Evolutionary conservation across 1,140 invertebrate species (phyloP), one percentile per base, ranked within the genome.

Genomic region (Apis cerana): DNA sequence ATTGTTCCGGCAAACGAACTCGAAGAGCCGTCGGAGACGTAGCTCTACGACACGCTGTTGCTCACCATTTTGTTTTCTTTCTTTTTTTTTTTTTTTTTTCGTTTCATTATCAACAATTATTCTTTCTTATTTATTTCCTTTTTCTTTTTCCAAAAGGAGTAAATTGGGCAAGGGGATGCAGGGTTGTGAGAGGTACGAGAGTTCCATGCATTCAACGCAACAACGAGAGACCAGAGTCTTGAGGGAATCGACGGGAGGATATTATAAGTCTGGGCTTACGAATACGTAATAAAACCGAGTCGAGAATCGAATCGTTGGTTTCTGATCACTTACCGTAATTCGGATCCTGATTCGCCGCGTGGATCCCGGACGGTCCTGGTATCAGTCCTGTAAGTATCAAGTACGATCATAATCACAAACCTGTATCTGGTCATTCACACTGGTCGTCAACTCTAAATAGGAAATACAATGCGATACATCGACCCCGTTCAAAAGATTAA

Each of bases 321-420:
- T 85, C 59, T 52, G 52, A 62, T 85, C 78, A 97, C 97, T 97
- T 94, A 97, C 97, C 97, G 92, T 97, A 97, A 94, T 96, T 97
- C 93, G 94, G 93, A 90, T 95, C 97, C 96, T 94, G 96, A 92
- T 93, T 94, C 85, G 92, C 95, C 94, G 92, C 95, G 82, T 96
- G 96, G 89, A 98, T 96, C 86, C 97, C 97, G 50, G 97, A 98
- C 19, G 97, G 97, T 91, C 97, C 97, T 77, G 97, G 97, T 92
- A 98, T 95, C 77, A 97, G 94, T 87, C 96, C 96, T 91, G 95
- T 92, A 90, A 92, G 89, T 93, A 95, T 85, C 48, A 54, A 75
- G 75, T 52, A 68, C 50, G 21, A 50, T 43, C 62, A 23, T 12
- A 48, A 56, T 80, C 33, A 74, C 52, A 33, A 48, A 8, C 52